Evolutionary conservation across 2,113 vertebrate genomes (phyloP).

Genomic region (Lepus americanus): DNA sequence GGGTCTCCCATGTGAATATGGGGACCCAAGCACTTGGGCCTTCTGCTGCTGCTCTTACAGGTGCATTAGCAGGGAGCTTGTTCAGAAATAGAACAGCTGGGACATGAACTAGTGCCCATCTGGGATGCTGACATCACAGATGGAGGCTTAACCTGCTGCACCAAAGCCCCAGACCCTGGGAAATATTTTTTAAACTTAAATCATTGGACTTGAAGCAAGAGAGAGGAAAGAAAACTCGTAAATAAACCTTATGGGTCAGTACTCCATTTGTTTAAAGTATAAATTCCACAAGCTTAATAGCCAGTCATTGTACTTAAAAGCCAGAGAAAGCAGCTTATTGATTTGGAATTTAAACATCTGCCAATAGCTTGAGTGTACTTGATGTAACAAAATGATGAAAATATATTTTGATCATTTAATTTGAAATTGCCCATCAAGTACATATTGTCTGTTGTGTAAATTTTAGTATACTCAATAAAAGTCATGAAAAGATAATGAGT

Average conservation of each 20-base stretch:
- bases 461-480: slow-evolving; percentile 59
- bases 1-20: too few species aligned
- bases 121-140: too few species aligned
- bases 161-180: too few species aligned
- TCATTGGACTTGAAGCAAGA: background rate
- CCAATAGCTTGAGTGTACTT: slow-evolving; percentile 64
- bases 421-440: slow-evolving; percentile 51
- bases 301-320: slow-evolving; percentile 59
- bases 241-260: slow-evolving; percentile 26
- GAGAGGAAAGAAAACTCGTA: background rate
- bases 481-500: background rate
- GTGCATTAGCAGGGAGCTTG: too few species aligned
- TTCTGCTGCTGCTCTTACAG: too few species aligned
- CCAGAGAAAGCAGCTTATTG: slow-evolving; percentile 59
- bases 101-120: too few species aligned
- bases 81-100: too few species aligned
- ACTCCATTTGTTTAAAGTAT: background rate
- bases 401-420: slow-evolving; percentile 63
- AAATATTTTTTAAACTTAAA: background rate
- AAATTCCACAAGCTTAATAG: slow-evolving; percentile 50
- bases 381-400: slow-evolving; percentile 71
- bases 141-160: too few species aligned
- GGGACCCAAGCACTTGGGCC: too few species aligned
- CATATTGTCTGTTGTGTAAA: slow-evolving; percentile 11
- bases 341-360: slow-evolving; percentile 76